Evolutionary conservation across 2,888 invertebrate genomes (phyloP), one percentile per base, ranked within the genome.

Genomic region (Pocota personata): DNA sequence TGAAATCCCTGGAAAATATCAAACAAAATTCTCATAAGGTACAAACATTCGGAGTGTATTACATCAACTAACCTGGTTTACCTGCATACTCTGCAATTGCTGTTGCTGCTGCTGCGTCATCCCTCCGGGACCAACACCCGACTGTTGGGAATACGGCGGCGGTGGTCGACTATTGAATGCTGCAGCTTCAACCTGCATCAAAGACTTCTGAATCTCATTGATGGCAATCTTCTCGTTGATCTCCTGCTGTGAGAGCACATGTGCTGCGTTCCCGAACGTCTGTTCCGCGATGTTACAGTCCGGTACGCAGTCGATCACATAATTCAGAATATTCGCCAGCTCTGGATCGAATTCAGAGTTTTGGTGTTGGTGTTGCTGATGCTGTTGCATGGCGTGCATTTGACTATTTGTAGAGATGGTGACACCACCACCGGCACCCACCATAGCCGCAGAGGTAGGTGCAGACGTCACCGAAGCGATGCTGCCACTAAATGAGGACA

Each of bases 131-230:
- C 80, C 64, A 6, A 7, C 88, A 32, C 64, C 69, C 16, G 82
- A 12, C 88, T 89, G 91, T 76, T 89, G 78, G 2, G 83, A 82
- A 32, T 78, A 84, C 3, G 82, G 87, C 35, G 83, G 87, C 8
- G 87, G 83, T 46, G 79, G 83, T 32, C 83, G 73, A 24, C 78
- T 89, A 88, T 87, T 90, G 88, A 91, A 92, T 2, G 89, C 58
- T 6, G 93, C 94, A 80, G 94, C 94, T 92, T 97, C 97, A 90
- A 95, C 96, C 89, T 95, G 96, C 98, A 98, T 98, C 90, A 98
- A 93, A 89, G 96, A 97, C 91, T 97, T 96, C 90, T 97, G 97
- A 90, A 98, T 98, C 57, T 96, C 97, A 90, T 96, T 97, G 87
- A 98, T 98, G 86, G 96, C 97, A 92, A 95, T 95, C 91, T 96